Evolutionary conservation across 2,888 invertebrate genomes (phyloP), one percentile per base, ranked within the genome.

Genomic region (Baronia brevicornis): DNA sequence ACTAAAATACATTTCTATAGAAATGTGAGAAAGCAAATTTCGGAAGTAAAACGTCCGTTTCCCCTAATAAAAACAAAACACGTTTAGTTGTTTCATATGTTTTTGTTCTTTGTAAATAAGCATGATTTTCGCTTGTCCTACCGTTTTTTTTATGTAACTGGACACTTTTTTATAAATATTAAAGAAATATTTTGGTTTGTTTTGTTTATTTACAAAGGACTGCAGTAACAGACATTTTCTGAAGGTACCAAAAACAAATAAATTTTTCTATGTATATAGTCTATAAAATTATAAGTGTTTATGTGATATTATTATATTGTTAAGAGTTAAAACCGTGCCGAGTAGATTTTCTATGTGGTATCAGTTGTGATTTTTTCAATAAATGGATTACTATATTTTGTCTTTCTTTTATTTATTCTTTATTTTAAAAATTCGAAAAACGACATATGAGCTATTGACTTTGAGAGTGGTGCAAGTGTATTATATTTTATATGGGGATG

Each of bases 341-440:
- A 82, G 72, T 82, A 84, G 84, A 75, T 82, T 84, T 84, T 84
- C 79, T 82, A 84, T 82, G 73, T 82, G 84, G 84, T 82, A 82
- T 82, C 73, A 78, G 82, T 84, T 82, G 80, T 84, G 80, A 78
- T 77, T 80, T 80, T 78, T 77, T 70, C 65, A 77, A 79, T 82
- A 82, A 82, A 84, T 52, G 60, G 72, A 74, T 70, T 77, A 73
- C 74, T 73, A 78, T 77, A 48, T 52, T 50, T 43, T 41, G 36
- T 17, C 15, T 27, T 9, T 35, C n/a, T 44, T 43, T 44, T 38
- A 39, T 44, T 43, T 40, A 4, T 12, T 37, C 36, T 29, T 36
- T 36, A 24, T 20, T 14, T 22, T 29, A 19, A 13, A 13, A 8
- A n/a, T n/a, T 24, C 2, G 12, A 2, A 5, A 8, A 4, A n/a